Percentiles rank a stretch among this genome's conserved stretches.
Evolutionary conservation across 2,888 invertebrate species (phyloP).

Genomic region (Caradrina clavipalpis): DNA sequence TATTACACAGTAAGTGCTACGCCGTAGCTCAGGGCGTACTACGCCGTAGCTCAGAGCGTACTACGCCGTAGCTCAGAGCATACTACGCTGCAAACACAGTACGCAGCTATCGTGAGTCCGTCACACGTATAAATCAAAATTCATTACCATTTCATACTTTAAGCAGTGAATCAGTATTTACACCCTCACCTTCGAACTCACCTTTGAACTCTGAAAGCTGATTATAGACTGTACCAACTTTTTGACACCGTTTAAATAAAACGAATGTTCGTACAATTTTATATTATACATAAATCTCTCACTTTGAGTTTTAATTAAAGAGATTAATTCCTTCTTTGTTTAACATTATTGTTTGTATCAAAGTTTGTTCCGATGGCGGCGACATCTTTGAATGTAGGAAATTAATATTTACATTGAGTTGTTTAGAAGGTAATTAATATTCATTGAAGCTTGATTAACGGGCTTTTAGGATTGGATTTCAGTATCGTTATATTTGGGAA

Average conservation of each 20-base stretch:
- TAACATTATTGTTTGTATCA: slow-evolving; percentile 31
- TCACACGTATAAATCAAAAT: no score
- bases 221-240: no score
- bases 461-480: background rate
- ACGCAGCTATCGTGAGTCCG: background rate
- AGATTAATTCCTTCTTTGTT: slow-evolving; percentile 38
- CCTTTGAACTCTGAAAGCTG: no score
- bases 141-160: no score
- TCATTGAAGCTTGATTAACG: slow-evolving; percentile 31
- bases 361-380: slow-evolving; percentile 8
- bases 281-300: slow-evolving; percentile 8
- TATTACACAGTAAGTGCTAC: background rate
- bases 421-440: slow-evolving; percentile 29
- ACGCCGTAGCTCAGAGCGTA: background rate
- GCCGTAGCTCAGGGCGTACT: background rate
- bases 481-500: background rate
- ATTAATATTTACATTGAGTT: slow-evolving; percentile 47
- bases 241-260: no score
- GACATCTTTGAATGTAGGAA: slow-evolving; percentile 33
- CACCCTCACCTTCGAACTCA: no score
- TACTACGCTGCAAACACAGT: background rate
- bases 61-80: background rate
- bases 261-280: slow-evolving; percentile 9
- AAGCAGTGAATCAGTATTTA: no score
- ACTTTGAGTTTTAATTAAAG: slow-evolving; percentile 31